Base-by-base conservation (phyloP, 2,888 invertebrate species). In the Theodoxus fluviatilis region DNA sequence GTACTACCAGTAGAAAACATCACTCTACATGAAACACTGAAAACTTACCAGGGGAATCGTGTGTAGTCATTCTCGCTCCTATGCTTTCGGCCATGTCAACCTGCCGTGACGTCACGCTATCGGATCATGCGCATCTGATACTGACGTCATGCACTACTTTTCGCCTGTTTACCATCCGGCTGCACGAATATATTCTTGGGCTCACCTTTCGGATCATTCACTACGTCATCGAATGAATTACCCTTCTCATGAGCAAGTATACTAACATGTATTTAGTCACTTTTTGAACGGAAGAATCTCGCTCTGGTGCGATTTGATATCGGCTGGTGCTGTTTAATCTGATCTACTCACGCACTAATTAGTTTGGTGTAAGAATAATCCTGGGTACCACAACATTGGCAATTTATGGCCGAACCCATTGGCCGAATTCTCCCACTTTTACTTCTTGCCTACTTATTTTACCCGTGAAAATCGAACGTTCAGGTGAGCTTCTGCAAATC, bases 81-180 rank as follows among this genome's bases (percentile, higher is more conserved):
- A 28, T 15, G 52, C 35, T 71, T 63, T 73, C 73, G 71, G 73
- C 73, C 73, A 73, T 73, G 68, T 69, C 73, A 69, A 68, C 37
- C 47, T 64, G 65, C 38, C 40, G 55, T 40, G 38, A 57, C 55
- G 43, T 57, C 55, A 57, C 64, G 57, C 37, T 49, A 31, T 71
- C 70, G 70, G 72, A 49, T 65, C 75, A 73, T 75, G 75, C 75
- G 75, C 75, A 72, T 35, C 57, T 25, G 25, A 1, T 38, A 72
- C 52, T 76, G 74, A 76, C 73, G 76, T 76, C 76, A 76, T 76
- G 76, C 73, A 76, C 76, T 76, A 74, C 76, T 74, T 76, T 73
- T 65, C 68, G 72, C 74, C 76, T 75, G 75, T 75, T 79, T 77
- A 77, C 79, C 66, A 76, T 74, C 76, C 74, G 72, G 75, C 70